Base-by-base conservation (phyloP, 53 echinoderm and acorn worm genomes). In the Hippasteria phrygiana region DNA sequence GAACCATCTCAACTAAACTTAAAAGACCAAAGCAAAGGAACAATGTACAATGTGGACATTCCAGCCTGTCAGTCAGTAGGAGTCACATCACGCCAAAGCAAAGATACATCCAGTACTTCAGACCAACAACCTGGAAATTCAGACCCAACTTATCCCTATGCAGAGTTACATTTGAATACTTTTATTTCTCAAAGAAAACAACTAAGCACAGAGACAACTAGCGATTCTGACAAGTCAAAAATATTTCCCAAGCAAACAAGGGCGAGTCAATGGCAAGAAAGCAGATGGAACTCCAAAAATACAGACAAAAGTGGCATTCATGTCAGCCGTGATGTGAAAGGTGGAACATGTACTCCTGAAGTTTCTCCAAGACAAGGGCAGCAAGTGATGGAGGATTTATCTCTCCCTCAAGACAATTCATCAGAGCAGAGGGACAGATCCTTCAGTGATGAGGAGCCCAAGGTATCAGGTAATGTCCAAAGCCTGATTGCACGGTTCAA, bases 401-500 rank as follows among this genome's bases (percentile, higher is more conserved):
- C 67, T 66, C 35, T 35, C 35, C 32, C 0, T 35, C 67, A 12
- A 9, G 36, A 35, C 17, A 10, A 14, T 32, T 11, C 13, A 3
- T 32, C 27, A 2, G 27, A 41, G 8, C 41, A 81, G 45, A 62
- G 43, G 3, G 78, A 20, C 55, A 5, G n/a, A 17, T 20, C 33
- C 55, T 35, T 36, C 18, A 46, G 37, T 3, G 78, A 38, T 0
- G 81, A 81, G 45, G 27, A n/a, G 1, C 16, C 29, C 9, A 17
- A 63, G 46, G 43, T 43, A 18, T 43, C 81, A 6, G 81, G 65
- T 14, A 45, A 33, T 27, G 81, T 81, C 18, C 81, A 65, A 12
- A 56, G 45, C 64, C 45, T 81, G 43, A 81, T 81, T 8, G 66
- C 81, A 17, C 37, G 81, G 43, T 81, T 81, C 45, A 81, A 41